Percentiles rank a stretch among this genome's conserved stretches.
These are phyloP conservation scores for Sitta carolinensis DNA, from an alignment of 2,797 vertebrate genomes.

Conservation along the genomic window DNA sequence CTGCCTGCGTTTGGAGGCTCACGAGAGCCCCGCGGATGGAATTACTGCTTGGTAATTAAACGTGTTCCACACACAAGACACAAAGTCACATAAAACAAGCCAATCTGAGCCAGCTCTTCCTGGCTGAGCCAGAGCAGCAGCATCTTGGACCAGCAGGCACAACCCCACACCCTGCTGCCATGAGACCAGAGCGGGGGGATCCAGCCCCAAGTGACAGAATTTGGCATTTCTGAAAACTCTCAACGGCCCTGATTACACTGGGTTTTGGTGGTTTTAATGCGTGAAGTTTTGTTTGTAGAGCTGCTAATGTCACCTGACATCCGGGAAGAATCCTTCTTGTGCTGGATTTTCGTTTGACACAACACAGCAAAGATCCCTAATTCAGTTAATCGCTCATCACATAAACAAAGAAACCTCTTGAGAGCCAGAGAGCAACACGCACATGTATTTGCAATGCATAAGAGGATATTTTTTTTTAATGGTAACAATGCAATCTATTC, in stretches of 20 bases:
- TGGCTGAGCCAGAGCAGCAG: not conserved
- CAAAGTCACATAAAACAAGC: not conserved
- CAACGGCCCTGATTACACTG: accelerated
- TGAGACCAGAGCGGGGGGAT: accelerated
- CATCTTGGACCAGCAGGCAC: accelerated
- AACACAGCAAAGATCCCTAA: conserved; percentile 52
- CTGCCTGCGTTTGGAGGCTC: not conserved
- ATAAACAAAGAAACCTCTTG: conserved; percentile 79
- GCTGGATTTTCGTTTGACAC: conserved; percentile 39
- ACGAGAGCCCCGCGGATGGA: not conserved
- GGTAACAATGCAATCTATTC: conserved; percentile 79
- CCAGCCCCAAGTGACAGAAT: not conserved
- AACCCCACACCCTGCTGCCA: not conserved
- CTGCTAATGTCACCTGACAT: not conserved
- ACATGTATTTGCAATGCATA: conserved; percentile 65
- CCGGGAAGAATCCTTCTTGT: not conserved
- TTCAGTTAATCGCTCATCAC: conserved; percentile 73
- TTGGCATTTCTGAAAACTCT: accelerated
- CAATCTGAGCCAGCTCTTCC: not conserved
- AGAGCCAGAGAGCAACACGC: conserved; percentile 68
- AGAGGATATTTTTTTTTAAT: conserved; percentile 58
- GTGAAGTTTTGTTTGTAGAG: accelerated
- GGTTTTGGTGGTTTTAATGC: accelerated
- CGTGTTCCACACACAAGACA: not conserved
- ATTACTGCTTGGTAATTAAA: not conserved